A percentile compares a stretch with the other conserved stretches of the same genome.
Evolutionary conservation across 2,797 vertebrate genomes (phyloP).

Genomic region (Gila robusta): DNA sequence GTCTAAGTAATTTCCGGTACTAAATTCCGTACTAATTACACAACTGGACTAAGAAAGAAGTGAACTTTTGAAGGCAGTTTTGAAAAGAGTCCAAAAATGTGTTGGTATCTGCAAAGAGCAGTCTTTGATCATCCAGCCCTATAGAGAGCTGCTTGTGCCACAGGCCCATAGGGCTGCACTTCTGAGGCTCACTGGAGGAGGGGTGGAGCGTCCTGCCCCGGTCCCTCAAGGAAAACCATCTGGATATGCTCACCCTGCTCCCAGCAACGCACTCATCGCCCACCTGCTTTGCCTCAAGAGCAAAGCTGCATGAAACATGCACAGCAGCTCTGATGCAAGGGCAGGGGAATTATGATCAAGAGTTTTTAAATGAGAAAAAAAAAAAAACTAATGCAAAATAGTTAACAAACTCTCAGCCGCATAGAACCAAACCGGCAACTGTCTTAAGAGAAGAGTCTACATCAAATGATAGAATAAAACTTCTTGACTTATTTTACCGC

Average conservation of each 20-base stretch:
- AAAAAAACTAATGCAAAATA: not conserved
- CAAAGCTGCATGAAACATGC: slow-evolving; percentile 34
- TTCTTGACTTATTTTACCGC: not conserved
- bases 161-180: slow-evolving; percentile 59
- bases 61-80: slow-evolving; percentile 6
- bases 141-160: slow-evolving; percentile 52
- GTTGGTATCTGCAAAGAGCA: slow-evolving; percentile 23
- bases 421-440: not conserved
- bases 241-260: slow-evolving; percentile 64
- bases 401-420: not conserved
- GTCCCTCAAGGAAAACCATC: slow-evolving; percentile 74
- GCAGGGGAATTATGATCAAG: slow-evolving; percentile 18
- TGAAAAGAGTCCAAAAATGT: slow-evolving; percentile 28
- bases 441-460: not conserved
- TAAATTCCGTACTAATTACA: not conserved
- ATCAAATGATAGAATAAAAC: not conserved
- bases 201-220: slow-evolving; percentile 61
- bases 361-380: not conserved
- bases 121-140: slow-evolving; percentile 68
- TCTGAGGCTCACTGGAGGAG: slow-evolving; percentile 58
- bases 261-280: slow-evolving; percentile 59
- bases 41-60: not conserved
- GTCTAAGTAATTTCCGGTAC: not conserved
- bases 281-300: slow-evolving; percentile 38
- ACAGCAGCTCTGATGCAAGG: slow-evolving; percentile 31